phyloP scores from a whole-genome alignment of 2,797 vertebrate species.

The Borostomias antarcticus region DNA sequence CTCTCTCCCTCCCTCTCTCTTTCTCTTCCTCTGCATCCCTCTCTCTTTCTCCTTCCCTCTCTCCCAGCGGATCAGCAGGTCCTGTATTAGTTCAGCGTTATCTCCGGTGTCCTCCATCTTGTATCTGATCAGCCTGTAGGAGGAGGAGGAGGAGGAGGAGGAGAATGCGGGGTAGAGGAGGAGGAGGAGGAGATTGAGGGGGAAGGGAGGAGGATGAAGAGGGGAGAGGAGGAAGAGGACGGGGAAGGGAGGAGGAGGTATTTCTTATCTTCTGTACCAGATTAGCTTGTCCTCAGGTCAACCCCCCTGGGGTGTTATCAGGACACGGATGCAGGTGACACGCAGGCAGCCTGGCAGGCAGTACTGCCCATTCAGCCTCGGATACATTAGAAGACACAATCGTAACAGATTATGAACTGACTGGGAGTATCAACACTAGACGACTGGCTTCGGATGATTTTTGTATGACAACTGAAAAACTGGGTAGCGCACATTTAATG shows the following conservation, averaged over 20 bases:
- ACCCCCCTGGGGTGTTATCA: constrained; percentile 34
- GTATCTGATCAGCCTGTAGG: constrained; percentile 50
- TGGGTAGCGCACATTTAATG: constrained; percentile 31
- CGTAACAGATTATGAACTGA: no score
- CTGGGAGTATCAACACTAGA: no score
- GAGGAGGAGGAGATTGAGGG: no score
- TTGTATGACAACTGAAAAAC: no score
- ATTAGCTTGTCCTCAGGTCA: constrained; percentile 33
- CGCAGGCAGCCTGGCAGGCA: background rate
- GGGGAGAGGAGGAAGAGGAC: no score
- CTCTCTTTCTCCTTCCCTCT: background rate
- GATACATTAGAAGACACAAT: no score
- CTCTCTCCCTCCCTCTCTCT: background rate
- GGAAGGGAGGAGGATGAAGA: no score
- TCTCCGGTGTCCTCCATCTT: constrained; percentile 33
- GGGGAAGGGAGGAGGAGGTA: no score
- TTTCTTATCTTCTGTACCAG: constrained; percentile 45
- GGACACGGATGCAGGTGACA: background rate
- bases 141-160: no score
- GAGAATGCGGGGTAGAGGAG: no score
- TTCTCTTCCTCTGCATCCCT: background rate
- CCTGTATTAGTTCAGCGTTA: constrained; percentile 47
- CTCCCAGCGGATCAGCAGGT: constrained; percentile 12
- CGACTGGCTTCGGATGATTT: background rate
- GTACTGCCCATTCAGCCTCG: constrained; percentile 30